Percentiles rank a stretch among this genome's conserved stretches.
Conservation (phyloP, 2,797 vertebrate genomes). For the Darevskia mixta region DNA sequence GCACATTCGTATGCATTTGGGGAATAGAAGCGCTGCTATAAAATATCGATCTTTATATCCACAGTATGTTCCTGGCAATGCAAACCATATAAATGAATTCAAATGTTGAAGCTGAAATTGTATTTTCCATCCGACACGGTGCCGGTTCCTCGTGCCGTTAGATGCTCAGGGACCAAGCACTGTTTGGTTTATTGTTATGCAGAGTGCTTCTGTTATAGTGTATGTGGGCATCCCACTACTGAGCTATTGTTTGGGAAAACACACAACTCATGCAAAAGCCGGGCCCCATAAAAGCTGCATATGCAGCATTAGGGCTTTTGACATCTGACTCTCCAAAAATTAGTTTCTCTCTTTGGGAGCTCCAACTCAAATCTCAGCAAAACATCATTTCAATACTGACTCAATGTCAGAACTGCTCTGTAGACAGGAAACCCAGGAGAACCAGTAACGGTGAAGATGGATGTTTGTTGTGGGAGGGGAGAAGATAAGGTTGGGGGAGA, state of each 20-base stretch:
- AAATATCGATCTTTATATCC: constrained; percentile 60
- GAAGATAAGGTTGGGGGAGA: neutral
- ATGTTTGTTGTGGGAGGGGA: neutral
- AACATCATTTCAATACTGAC: neutral
- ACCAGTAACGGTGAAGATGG: neutral
- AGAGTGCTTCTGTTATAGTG: constrained; percentile 29
- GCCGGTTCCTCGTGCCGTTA: neutral
- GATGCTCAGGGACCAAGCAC: neutral
- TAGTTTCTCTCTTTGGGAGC: neutral
- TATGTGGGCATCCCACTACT: neutral
- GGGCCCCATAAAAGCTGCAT: neutral
- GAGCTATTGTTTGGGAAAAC: neutral
- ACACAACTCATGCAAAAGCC: neutral
- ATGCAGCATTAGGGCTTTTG: neutral
- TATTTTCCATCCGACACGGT: constrained; percentile 25
- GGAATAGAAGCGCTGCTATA: constrained; percentile 40
- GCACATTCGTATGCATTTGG: constrained; percentile 57
- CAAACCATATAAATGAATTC: constrained; percentile 57
- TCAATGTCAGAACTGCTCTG: neutral
- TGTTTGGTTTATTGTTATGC: constrained; percentile 48
- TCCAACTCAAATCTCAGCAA: neutral
- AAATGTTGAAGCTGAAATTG: constrained; percentile 49
- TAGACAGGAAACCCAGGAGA: neutral
- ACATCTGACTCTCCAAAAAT: neutral
- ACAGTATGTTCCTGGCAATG: constrained; percentile 42